phyloP scores from a whole-genome alignment of 2,113 vertebrate genomes.

The Apaloderma vittatum region DNA sequence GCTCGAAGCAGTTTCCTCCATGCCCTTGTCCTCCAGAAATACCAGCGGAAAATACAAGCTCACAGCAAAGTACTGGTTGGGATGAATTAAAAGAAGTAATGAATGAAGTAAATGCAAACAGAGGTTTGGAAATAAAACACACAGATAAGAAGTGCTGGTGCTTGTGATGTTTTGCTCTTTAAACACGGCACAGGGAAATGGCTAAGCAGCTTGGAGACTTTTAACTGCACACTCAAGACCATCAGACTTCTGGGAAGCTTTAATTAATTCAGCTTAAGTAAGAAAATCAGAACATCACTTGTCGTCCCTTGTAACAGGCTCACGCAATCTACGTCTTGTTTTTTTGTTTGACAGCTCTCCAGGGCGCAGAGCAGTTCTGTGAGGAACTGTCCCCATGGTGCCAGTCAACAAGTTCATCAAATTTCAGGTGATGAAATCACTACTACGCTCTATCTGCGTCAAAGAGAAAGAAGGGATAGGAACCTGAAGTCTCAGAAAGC shows the following conservation, averaged over 20 bases:
- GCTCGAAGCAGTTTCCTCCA: conserved; percentile 46
- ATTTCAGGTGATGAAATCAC: conserved; percentile 39
- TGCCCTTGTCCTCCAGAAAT: not conserved
- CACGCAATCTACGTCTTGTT: accelerated
- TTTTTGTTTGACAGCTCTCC: not conserved
- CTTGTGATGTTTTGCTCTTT: conserved; percentile 47
- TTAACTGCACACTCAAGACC: conserved; percentile 34
- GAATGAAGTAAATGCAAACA: conserved; percentile 63
- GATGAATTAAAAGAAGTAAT: conserved; percentile 48
- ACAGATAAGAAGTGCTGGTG: conserved; percentile 58
- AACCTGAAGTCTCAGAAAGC: conserved; percentile 5
- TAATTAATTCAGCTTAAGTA: not conserved
- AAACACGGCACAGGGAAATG: conserved; percentile 60
- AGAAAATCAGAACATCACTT: conserved; percentile 25
- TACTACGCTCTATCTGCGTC: not conserved
- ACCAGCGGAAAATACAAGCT: conserved; percentile 51
- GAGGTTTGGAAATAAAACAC: conserved; percentile 59
- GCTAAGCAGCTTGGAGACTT: conserved; percentile 40
- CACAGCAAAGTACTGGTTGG: conserved; percentile 59
- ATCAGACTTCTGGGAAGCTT: not conserved
- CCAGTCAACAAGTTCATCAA: conserved; percentile 20
- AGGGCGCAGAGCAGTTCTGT: not conserved
- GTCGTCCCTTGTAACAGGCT: conserved; percentile 14
- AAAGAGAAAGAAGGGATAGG: not conserved
- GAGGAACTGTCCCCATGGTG: not conserved